Evolutionary conservation across 2,113 vertebrate species (phyloP), one percentile per base, ranked within the genome.

Genomic region (Taurulus bubalis): DNA sequence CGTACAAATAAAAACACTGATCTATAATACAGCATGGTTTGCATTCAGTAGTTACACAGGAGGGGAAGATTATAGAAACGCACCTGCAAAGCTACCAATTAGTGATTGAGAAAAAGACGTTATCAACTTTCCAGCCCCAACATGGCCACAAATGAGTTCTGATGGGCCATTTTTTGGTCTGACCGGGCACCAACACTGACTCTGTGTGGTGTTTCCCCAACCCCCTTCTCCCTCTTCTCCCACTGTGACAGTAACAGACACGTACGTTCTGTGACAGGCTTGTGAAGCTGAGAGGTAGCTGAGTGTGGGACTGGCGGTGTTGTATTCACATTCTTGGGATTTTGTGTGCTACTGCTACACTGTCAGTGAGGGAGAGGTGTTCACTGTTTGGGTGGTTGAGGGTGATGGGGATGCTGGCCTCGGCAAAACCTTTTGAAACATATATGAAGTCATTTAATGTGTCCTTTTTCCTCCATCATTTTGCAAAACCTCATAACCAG

Each of bases 401-500:
- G 77, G n/a, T 55, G 49, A 56, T 32, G 30, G 2, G 30, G 30
- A 12, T 1, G 8, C 34, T 56, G 34, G 12, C 24, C 8, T 9
- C 8, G 15, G 47, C 1, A 36, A 36, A 59, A 80, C 38, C 60
- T 34, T 36, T 56, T 80, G 49, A 58, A 42, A 67, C 10, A 32
- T 11, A 67, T n/a, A 22, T 51, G 14, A 58, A 58, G 51, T 24
- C 3, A 12, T 53, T 53, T 24, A 80, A 66, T 49, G 6, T 47
- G 51, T 67, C 8, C 5, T 66, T 58, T 49, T 38, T 16, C n/a
- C 16, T 15, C 15, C 38, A 34, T 22, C 51, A 67, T 59, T 72
- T 59, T n/a, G 16, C 36, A 59, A 80, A 80, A 55, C 24, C 40
- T 58, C 26, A 64, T 53, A 55, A 34, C 42, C 47, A 64, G 26